phyloP scores from a whole-genome alignment of 2,888 invertebrate genomes.

The Leptopilina myrica region DNA sequence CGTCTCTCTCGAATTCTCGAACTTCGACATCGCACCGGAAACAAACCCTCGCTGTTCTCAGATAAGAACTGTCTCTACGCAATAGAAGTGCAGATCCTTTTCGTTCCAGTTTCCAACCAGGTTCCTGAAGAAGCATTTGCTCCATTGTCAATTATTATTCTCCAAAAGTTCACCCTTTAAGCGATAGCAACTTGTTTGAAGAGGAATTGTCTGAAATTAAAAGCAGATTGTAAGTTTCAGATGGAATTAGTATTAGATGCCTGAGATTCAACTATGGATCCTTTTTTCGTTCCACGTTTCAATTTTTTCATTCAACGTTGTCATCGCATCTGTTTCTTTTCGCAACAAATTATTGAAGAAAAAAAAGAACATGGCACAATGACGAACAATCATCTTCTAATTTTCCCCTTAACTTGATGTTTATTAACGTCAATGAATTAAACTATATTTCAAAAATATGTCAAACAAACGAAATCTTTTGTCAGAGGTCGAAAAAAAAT shows the following conservation, averaged over 20 bases:
- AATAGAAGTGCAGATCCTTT: slow-evolving; percentile 71
- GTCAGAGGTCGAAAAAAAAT: no score
- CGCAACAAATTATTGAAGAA: not conserved
- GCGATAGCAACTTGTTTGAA: not conserved
- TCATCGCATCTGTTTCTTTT: not conserved
- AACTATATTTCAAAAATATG: no score
- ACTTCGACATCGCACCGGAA: slow-evolving; percentile 80
- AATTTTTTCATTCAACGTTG: no score
- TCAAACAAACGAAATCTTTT: no score
- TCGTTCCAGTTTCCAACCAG: slow-evolving; percentile 73
- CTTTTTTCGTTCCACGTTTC: no score
- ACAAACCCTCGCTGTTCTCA: slow-evolving; percentile 75
- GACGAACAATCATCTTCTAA: no score
- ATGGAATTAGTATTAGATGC: no score
- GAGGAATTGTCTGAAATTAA: not conserved
- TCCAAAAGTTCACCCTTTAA: not conserved
- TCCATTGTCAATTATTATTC: not conserved
- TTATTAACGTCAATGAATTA: no score
- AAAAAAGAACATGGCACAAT: no score
- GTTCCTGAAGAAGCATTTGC: slow-evolving; percentile 72
- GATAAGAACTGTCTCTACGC: slow-evolving; percentile 70
- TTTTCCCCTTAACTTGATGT: no score
- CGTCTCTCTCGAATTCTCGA: slow-evolving; percentile 78
- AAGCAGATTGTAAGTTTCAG: no score
- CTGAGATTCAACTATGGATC: no score